phyloP scores from a whole-genome alignment of 2,113 vertebrate genomes.

The Melanerpes aurifrons region DNA sequence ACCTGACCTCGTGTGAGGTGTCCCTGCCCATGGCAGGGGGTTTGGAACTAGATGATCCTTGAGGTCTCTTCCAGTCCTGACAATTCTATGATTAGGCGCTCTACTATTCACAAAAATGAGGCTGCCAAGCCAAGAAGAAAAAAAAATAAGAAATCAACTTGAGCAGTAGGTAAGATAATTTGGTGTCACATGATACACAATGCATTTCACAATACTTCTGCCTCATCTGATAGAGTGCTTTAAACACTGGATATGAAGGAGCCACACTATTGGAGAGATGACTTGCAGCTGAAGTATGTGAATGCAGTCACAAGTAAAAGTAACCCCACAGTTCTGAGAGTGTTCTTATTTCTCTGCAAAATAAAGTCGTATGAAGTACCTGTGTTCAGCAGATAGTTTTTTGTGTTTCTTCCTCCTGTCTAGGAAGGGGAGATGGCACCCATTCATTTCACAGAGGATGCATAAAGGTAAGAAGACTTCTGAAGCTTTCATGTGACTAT shows the following conservation, averaged over 20 bases:
- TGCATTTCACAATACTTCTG: neutral
- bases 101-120: neutral
- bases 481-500: neutral
- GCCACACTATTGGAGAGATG: neutral
- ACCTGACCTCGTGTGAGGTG: too few relatives aligned
- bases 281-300: neutral
- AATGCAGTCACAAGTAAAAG: neutral
- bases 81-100: neutral
- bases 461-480: neutral
- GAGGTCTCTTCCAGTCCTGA: too few relatives aligned
- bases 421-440: fast-evolving
- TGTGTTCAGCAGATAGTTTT: neutral
- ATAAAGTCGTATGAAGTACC: neutral
- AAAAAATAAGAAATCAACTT: neutral
- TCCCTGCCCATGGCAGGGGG: too few relatives aligned
- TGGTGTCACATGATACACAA: neutral
- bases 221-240: neutral
- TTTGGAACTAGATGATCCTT: too few relatives aligned
- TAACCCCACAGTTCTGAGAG: neutral
- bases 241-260: neutral
- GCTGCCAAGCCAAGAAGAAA: neutral
- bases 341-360: neutral
- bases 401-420: neutral
- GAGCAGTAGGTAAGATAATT: neutral
- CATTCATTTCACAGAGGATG: neutral